A percentile compares a stretch with the other conserved stretches of the same genome.
phyloP scores from a whole-genome alignment of 2,113 vertebrate species.

The Laticauda colubrina region DNA sequence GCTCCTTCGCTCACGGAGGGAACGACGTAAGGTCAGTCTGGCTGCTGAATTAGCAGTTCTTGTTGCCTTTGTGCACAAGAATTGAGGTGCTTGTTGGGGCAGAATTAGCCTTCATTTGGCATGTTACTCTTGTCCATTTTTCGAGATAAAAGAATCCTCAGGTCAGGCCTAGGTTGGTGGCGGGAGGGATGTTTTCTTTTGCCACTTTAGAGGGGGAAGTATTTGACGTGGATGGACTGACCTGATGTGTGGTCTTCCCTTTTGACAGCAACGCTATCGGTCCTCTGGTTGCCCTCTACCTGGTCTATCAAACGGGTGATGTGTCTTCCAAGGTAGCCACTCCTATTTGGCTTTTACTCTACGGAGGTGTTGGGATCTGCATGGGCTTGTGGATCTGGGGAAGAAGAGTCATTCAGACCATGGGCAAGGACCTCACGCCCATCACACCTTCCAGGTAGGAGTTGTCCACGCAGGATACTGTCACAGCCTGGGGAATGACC shows the following conservation, averaged over 20 bases:
- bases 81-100: too few relatives aligned
- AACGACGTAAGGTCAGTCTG: slow-evolving; percentile 90
- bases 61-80: not conserved
- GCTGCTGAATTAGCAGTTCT: not conserved
- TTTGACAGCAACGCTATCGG: slow-evolving; percentile 92
- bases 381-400: slow-evolving; percentile 94
- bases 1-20: slow-evolving; percentile 95
- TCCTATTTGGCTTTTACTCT: slow-evolving; percentile 91
- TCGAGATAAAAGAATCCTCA: not conserved
- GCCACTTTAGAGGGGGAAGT: not conserved
- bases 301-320: slow-evolving; percentile 78
- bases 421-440: slow-evolving; percentile 95
- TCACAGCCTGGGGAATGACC: not conserved
- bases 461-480: accelerated
- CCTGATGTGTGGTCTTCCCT: not conserved
- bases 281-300: slow-evolving; percentile 87
- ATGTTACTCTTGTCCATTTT: not conserved
- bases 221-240: not conserved
- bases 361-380: slow-evolving; percentile 90
- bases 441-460: slow-evolving; percentile 94
- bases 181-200: not conserved
- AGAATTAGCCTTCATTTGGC: not conserved
- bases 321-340: slow-evolving; percentile 78
- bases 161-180: too few relatives aligned
- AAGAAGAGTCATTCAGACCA: slow-evolving; percentile 93